Evolutionary conservation across 2,797 vertebrate species (phyloP).

Genomic region (Halcyon smyrnensis): DNA sequence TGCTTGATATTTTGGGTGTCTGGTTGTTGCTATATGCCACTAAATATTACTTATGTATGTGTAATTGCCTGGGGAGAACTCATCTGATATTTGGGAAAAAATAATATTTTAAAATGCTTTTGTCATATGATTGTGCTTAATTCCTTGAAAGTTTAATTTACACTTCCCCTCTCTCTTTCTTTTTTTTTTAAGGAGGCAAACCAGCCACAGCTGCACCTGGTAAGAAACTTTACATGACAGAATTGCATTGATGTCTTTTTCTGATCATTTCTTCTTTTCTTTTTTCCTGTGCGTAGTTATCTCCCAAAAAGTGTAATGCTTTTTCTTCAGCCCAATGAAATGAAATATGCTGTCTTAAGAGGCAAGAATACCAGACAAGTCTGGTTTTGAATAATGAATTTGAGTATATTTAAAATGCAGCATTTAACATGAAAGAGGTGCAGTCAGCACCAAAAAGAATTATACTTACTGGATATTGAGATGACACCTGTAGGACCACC

Average conservation of each 20-base stretch:
- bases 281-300: neutral
- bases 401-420: neutral
- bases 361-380: neutral
- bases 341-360: neutral
- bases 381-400: neutral
- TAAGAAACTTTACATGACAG: constrained; percentile 36
- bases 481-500: neutral
- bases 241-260: neutral
- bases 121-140: neutral
- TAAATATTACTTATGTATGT: neutral
- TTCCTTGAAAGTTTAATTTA: neutral
- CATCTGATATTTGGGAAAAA: neutral
- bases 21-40: neutral
- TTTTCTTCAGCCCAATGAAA: neutral
- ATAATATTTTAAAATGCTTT: neutral
- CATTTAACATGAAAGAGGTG: neutral
- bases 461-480: neutral
- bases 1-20: neutral
- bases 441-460: neutral
- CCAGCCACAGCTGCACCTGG: fast-evolving
- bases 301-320: neutral
- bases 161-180: neutral
- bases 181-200: neutral
- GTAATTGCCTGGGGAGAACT: neutral
- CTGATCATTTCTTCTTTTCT: neutral